phyloP scores from a whole-genome alignment of 2,888 invertebrate genomes.

The Lasioglossum zephyrum region DNA sequence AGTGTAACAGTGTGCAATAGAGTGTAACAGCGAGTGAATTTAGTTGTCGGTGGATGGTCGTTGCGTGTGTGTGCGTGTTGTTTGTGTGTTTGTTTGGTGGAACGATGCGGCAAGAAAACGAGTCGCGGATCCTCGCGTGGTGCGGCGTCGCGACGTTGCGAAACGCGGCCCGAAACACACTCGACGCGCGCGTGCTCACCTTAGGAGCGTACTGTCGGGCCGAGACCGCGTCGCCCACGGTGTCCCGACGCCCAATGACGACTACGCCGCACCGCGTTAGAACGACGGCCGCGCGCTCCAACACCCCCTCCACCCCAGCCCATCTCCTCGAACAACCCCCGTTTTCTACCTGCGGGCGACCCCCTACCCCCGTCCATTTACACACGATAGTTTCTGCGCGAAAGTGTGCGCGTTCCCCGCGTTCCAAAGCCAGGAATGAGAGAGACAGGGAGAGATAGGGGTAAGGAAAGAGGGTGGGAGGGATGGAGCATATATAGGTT shows the following conservation, averaged over 20 bases:
- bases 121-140: conserved; percentile 44
- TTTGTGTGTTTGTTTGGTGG: not conserved
- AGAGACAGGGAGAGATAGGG: not conserved
- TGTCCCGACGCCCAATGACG: conserved; percentile 82
- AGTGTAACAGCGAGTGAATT: not conserved
- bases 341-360: conserved; percentile 7
- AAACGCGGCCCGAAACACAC: conserved; percentile 32
- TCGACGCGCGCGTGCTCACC: conserved; percentile 57
- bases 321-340: conserved; percentile 13
- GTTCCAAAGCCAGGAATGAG: conserved; percentile 45
- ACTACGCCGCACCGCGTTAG: conserved; percentile 66
- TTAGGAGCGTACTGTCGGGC: conserved; percentile 55
- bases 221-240: conserved; percentile 75
- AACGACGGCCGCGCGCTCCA: conserved; percentile 63
- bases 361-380: conserved; percentile 39
- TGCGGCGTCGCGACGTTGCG: conserved; percentile 19
- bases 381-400: conserved; percentile 71
- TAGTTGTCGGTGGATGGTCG: not conserved
- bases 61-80: not conserved
- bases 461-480: not conserved
- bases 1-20: not conserved
- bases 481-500: not conserved
- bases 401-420: conserved; percentile 56
- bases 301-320: conserved; percentile 7
- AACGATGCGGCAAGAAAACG: conserved; percentile 23